Conservation (phyloP, 2,888 invertebrate species). For the Laspeyria flexula region DNA sequence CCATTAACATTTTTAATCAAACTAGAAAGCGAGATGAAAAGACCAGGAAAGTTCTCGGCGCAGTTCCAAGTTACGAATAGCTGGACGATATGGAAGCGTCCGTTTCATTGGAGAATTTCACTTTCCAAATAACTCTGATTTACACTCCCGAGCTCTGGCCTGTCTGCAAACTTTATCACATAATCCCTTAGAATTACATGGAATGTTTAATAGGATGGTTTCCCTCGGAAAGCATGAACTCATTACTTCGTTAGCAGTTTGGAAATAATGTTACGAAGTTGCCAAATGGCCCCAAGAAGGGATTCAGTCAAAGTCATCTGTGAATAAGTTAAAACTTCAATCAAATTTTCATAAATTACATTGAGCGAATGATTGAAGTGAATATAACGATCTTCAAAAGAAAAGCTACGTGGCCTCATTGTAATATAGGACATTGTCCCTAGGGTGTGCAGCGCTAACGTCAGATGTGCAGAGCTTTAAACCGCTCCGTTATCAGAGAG, state of each 20-base stretch:
- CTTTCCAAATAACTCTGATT: constrained; percentile 36
- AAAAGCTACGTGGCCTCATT: constrained; percentile 16
- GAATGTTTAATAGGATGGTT: constrained; percentile 30
- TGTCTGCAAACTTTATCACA: constrained; percentile 36
- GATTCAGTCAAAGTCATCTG: constrained; percentile 19
- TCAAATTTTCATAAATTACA: constrained; percentile 25
- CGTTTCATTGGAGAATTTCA: constrained; percentile 24
- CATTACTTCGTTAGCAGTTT: constrained; percentile 44
- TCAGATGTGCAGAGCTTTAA: constrained; percentile 4
- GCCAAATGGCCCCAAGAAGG: constrained; percentile 23
- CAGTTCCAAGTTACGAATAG: constrained; percentile 19
- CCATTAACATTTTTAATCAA: background rate
- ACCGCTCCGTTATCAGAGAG: constrained; percentile 15
- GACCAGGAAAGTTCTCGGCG: constrained; percentile 24
- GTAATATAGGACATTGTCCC: constrained; percentile 22
- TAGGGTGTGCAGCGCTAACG: constrained; percentile 5
- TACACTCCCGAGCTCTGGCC: constrained; percentile 19
- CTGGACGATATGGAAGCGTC: constrained; percentile 21
- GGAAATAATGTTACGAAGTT: constrained; percentile 40
- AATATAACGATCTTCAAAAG: constrained; percentile 21
- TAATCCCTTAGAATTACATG: constrained; percentile 31
- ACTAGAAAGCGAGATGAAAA: constrained; percentile 7
- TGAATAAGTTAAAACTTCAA: constrained; percentile 21
- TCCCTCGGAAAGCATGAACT: constrained; percentile 36
- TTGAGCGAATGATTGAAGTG: constrained; percentile 17